These are phyloP conservation scores for Lasioglossum morio DNA, from an alignment of 2,888 invertebrate genomes.

Conservation along the genomic window DNA sequence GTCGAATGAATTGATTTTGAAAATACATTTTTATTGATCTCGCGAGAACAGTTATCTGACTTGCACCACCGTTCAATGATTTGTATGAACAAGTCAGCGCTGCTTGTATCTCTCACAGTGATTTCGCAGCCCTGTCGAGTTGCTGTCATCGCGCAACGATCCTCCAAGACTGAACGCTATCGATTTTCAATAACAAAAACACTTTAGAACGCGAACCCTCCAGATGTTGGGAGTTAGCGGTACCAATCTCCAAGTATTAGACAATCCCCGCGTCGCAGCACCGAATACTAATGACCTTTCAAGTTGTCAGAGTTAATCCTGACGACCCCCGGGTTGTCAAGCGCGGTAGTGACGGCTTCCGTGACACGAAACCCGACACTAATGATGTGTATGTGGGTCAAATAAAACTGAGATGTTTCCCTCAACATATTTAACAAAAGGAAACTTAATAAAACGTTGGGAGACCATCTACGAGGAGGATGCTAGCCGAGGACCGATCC, in stretches of 20 bases:
- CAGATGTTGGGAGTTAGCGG: background rate
- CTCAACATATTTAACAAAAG: background rate
- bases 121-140: background rate
- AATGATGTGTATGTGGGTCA: constrained; percentile 11
- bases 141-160: background rate
- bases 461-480: background rate
- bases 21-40: too few relatives aligned
- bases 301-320: constrained; percentile 12
- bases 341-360: constrained; percentile 14
- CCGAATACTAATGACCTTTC: constrained; percentile 24
- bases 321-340: background rate
- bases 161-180: background rate
- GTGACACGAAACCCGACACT: constrained; percentile 23
- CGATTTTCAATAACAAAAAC: constrained; percentile 3
- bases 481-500: too few relatives aligned
- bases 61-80: background rate
- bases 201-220: background rate
- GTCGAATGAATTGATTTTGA: too few relatives aligned
- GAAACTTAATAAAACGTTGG: background rate
- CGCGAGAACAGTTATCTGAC: background rate
- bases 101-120: background rate
- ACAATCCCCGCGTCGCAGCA: constrained; percentile 14
- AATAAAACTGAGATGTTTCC: constrained; percentile 7
- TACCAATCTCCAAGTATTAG: background rate
- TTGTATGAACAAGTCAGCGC: background rate